Evolutionary conservation across 2,797 vertebrate species (phyloP).

Genomic region (Jordanella pulchra): DNA sequence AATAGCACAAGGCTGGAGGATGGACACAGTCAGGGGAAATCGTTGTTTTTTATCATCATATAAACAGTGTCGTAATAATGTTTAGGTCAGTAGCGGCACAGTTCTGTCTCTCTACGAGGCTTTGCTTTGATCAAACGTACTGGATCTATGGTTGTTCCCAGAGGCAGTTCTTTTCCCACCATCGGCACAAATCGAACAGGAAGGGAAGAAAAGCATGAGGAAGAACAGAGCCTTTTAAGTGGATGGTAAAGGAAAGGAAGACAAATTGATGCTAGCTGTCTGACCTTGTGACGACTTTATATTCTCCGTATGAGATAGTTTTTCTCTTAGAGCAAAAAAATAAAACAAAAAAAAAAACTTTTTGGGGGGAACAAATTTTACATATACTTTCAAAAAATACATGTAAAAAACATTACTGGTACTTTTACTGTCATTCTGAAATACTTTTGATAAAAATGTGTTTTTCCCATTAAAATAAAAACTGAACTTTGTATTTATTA

Average conservation of each 20-base stretch:
- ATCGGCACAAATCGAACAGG: constrained; percentile 47
- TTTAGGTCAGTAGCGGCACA: constrained; percentile 31
- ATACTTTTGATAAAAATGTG: neutral
- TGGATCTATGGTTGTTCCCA: constrained; percentile 60
- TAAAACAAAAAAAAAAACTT: too few species aligned
- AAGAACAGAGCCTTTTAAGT: constrained; percentile 56
- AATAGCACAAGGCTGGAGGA: constrained; percentile 23
- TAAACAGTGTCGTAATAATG: constrained; percentile 36
- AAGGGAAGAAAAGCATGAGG: constrained; percentile 40
- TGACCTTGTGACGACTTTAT: constrained; percentile 46
- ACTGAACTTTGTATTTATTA: neutral
- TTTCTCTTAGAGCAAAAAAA: too few species aligned
- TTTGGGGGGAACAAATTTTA: too few species aligned
- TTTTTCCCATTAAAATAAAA: neutral
- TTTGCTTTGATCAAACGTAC: constrained; percentile 59
- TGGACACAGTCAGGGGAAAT: constrained; percentile 39
- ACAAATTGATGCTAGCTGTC: constrained; percentile 41
- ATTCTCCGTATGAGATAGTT: constrained; percentile 20
- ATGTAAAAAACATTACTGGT: neutral
- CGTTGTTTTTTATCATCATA: constrained; percentile 39
- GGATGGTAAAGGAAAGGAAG: constrained; percentile 17
- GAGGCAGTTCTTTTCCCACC: constrained; percentile 57
- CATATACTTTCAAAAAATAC: neutral
- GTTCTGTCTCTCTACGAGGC: constrained; percentile 28
- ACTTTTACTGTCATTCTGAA: neutral